Evolutionary conservation across 2,888 invertebrate genomes (phyloP).

Genomic region (Cosmia pyralina): DNA sequence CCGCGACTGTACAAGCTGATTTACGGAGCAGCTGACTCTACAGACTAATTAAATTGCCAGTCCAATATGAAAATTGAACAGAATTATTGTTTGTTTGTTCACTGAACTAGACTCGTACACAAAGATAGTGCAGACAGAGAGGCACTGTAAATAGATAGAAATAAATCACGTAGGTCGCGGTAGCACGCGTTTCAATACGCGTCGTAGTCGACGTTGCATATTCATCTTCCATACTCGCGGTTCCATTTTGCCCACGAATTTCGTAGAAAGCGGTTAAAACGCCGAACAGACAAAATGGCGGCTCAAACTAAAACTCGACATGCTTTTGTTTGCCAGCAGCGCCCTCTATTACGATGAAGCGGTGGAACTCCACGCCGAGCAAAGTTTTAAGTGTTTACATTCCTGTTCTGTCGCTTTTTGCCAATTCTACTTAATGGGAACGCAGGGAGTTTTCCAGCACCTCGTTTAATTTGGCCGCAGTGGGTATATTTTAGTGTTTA

Average conservation of each 20-base stretch:
- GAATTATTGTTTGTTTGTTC: conserved; percentile 62
- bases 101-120: conserved; percentile 54
- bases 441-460: conserved; percentile 82
- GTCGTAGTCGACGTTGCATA: conserved; percentile 78
- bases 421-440: conserved; percentile 87
- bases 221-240: conserved; percentile 83
- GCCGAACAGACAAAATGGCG: conserved; percentile 83
- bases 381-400: conserved; percentile 90
- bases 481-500: conserved; percentile 81
- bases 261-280: conserved; percentile 80
- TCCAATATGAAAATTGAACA: conserved; percentile 62
- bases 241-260: conserved; percentile 79
- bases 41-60: conserved; percentile 70
- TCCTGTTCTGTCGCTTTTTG: conserved; percentile 88
- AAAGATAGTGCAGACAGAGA: conserved; percentile 63
- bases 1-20: conserved; percentile 64
- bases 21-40: conserved; percentile 65
- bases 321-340: conserved; percentile 86
- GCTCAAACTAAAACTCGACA: conserved; percentile 80
- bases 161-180: conserved; percentile 74
- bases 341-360: conserved; percentile 82
- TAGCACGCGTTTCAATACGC: conserved; percentile 72
- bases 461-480: conserved; percentile 83
- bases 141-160: conserved; percentile 63
- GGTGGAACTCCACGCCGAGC: conserved; percentile 79